Evolutionary conservation across 2,888 invertebrate species (phyloP), one percentile per base, ranked within the genome.

Genomic region (Argynnis bischoffii): DNA sequence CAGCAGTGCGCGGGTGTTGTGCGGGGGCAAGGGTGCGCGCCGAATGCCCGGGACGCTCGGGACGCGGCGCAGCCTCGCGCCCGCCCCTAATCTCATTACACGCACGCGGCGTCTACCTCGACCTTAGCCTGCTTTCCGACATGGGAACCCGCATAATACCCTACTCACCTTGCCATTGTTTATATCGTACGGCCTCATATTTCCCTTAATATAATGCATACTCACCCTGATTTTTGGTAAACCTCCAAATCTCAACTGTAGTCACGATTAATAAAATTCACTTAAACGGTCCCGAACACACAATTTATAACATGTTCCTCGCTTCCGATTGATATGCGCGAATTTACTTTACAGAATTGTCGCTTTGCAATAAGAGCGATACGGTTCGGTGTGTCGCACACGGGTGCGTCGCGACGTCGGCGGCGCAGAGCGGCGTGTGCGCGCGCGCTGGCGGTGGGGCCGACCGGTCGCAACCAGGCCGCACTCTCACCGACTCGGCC

Each of bases 391-490:
- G 76, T 77, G 78, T 84, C 82, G 84, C 86, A 82, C 84, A 79
- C 84, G 88, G 86, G 87, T 84, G 90, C 90, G 90, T 90, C 90
- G 91, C 90, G 90, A 88, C 90, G 90, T 87, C 86, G 89, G 79
- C 90, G 90, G 86, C 86, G 84, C 90, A 84, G 82, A 85, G 87
- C 89, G 86, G 86, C 85, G 86, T 74, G 75, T 76, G 80, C 78
- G 76, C 76, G 74, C 75, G 77, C 75, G 77, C 76, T 48, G 69
- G 83, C 87, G 85, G 90, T 84, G 90, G 91, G 89, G 89, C 86
- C 90, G 90, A 90, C 91, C 91, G 92, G 91, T 90, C 91, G 89
- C 90, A 90, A 90, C 85, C 89, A 88, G 92, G 90, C 86, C 90
- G 87, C 88, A 84, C 90, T 90, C 90, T 89, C 90, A 86, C 90